Conservation (phyloP, 2,797 vertebrate species). For the Nasua narica region DNA sequence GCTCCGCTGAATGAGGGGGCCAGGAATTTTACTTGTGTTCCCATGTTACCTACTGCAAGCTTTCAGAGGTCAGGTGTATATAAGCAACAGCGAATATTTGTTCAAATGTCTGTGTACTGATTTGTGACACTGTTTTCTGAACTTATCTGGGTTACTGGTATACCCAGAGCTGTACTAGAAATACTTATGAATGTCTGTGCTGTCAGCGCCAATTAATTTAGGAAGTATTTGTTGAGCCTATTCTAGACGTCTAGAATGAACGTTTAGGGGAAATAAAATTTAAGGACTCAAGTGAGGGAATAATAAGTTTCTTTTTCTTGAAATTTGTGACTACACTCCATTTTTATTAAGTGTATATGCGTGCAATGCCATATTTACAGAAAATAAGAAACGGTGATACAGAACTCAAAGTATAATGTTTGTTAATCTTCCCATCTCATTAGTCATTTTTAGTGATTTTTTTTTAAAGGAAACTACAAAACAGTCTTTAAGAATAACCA, state of each 20-base stretch:
- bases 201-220: not conserved
- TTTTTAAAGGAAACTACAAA: not conserved
- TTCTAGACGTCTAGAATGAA: not conserved
- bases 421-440: not conserved
- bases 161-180: not conserved
- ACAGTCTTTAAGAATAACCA: not conserved
- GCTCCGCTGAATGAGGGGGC: not conserved
- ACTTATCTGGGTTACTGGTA: not conserved
- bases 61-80: not conserved
- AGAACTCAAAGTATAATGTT: not conserved
- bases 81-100: not conserved
- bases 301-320: slow-evolving; percentile 1
- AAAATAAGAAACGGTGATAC: not conserved
- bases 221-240: not conserved
- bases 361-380: not conserved
- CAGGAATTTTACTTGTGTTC: not conserved
- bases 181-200: not conserved
- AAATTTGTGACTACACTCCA: not conserved
- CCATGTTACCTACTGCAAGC: not conserved
- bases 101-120: not conserved
- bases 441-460: slow-evolving; percentile 15
- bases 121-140: not conserved
- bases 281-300: not conserved
- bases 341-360: not conserved
- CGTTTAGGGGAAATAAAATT: not conserved